These are phyloP conservation scores for Physella acuta DNA, from an alignment of 1,140 invertebrate species.

Conservation along the genomic window DNA sequence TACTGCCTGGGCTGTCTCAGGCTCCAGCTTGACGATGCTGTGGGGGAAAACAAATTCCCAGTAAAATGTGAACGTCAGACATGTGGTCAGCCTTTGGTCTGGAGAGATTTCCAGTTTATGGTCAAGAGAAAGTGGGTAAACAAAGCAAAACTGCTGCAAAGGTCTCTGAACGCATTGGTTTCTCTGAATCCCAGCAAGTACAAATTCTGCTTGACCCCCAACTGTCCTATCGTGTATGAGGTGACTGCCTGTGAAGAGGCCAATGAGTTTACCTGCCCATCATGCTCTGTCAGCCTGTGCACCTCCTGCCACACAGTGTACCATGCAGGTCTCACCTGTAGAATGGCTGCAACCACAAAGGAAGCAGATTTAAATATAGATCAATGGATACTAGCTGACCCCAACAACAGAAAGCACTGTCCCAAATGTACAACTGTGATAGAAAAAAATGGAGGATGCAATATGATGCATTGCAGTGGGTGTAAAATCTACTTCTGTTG, in stretches of 20 bases:
- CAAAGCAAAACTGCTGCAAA: conserved; percentile 20
- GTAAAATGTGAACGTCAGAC: conserved; percentile 40
- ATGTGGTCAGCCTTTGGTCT: conserved; percentile 36
- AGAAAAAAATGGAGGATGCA: conserved; percentile 44
- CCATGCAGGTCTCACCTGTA: conserved; percentile 46
- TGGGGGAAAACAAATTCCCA: conserved; percentile 34
- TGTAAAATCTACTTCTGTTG: conserved; percentile 44
- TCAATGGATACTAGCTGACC: conserved; percentile 34
- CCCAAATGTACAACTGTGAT: conserved; percentile 41
- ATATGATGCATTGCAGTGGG: conserved; percentile 36
- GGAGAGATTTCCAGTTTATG: conserved; percentile 36
- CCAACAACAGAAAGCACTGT: conserved; percentile 37
- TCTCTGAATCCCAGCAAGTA: conserved; percentile 30
- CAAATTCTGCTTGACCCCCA: conserved; percentile 44
- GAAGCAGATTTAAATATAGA: conserved; percentile 19
- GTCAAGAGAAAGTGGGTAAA: conserved; percentile 23
- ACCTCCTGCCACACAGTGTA: conserved; percentile 38
- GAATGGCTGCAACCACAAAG: conserved; percentile 31
- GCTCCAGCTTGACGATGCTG: conserved; percentile 27
- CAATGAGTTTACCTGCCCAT: conserved; percentile 34
- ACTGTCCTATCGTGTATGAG: conserved; percentile 45
- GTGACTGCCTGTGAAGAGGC: conserved; percentile 28
- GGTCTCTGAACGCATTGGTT: conserved; percentile 34
- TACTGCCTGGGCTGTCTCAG: conserved; percentile 47
- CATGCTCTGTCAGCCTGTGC: conserved; percentile 40